Evolutionary conservation across 2,113 vertebrate genomes (phyloP).

Genomic region (Dolichallabes microphthalmus): DNA sequence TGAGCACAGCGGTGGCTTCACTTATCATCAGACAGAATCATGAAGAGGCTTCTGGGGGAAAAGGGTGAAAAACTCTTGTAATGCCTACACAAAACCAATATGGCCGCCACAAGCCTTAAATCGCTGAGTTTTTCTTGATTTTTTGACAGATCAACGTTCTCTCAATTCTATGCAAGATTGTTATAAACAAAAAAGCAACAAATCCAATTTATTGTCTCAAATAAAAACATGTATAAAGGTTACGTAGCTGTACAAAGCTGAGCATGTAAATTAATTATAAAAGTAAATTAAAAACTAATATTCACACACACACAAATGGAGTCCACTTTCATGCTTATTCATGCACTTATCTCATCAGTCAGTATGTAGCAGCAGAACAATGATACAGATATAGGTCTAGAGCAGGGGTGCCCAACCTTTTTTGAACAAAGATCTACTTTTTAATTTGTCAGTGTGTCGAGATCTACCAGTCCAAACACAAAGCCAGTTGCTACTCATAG

Average conservation of each 20-base stretch:
- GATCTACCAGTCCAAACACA: no score
- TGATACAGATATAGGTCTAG: background rate
- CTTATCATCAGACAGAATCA: constrained; percentile 55
- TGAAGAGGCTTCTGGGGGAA: constrained; percentile 16
- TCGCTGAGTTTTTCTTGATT: background rate
- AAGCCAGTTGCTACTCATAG: no score
- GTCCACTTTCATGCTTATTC: no score
- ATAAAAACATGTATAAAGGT: background rate
- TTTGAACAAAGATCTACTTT: no score
- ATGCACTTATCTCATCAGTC: background rate
- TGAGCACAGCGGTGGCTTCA: constrained; percentile 49
- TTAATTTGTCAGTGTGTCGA: no score
- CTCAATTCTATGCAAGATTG: background rate
- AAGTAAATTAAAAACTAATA: background rate
- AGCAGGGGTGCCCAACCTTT: no score
- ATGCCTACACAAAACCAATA: constrained; percentile 15
- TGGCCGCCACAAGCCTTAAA: background rate
- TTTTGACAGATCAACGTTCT: background rate
- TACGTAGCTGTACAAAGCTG: background rate
- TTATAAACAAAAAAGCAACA: background rate
- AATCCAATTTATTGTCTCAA: background rate
- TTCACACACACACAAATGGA: background rate
- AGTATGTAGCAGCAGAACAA: background rate
- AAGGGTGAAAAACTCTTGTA: constrained; percentile 29
- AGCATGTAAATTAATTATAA: background rate